Evolutionary conservation across 1,140 invertebrate genomes (phyloP), one percentile per base, ranked within the genome.

Genomic region (Drusus annulatus): DNA sequence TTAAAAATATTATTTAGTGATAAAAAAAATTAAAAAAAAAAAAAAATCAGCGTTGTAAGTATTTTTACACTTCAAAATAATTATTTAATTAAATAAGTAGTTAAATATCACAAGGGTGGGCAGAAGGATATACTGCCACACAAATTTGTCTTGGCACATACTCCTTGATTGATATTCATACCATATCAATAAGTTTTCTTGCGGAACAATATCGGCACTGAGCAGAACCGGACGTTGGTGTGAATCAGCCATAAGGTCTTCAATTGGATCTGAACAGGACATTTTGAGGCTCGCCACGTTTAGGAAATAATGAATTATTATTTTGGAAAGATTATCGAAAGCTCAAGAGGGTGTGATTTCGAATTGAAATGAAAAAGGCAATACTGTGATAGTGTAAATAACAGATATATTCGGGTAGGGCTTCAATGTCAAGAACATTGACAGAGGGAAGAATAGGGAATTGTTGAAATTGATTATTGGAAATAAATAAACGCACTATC

Each of bases 341-440:
- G 54, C 50, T 56, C 15, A 36, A 31, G 31, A 23, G 54, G 58
- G 54, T 25, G 51, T 75, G 52, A 75, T 75, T 56, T 56, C 71
- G 54, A 31, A 28, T 36, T 15, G 31, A 71, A 65, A 19, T 71
- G 50, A 76, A 83, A 76, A 81, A 69, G 79, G 76, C 79, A 80
- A 83, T 83, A 81, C 82, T 83, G 82, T 83, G 82, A 83, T 83
- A 83, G 82, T 83, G 82, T 83, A 83, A 75, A 83, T 83, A 82
- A 68, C 56, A 79, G 58, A 82, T 79, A 78, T 79, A 79, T 81
- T 80, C 28, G 79, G 28, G 50, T 83, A 83, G 62, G 79, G 60
- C 19, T 45, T 45, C 36, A 45, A 71, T 68, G 28, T 15, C 31
- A 21, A 58, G 36, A 60, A 50, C 60, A 45, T 50, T 79, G 36